Evolutionary conservation across 2,797 vertebrate species (phyloP).

Genomic region (Scyliorhinus canicula): DNA sequence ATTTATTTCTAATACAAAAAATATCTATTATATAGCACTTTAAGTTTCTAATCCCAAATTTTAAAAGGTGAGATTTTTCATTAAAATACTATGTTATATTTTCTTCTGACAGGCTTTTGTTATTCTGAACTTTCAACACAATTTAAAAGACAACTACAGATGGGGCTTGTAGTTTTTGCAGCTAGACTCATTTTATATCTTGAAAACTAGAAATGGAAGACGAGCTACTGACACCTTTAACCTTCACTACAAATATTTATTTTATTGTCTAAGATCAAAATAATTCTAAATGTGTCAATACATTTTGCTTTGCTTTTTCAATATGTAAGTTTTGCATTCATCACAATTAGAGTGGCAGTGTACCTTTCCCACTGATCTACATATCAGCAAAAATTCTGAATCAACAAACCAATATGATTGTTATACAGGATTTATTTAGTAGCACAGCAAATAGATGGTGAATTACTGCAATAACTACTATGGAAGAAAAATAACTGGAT

Average conservation of each 20-base stretch:
- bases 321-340: neutral
- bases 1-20: conserved; percentile 28
- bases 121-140: conserved; percentile 28
- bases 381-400: conserved; percentile 26
- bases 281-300: neutral
- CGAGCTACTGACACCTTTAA: conserved; percentile 35
- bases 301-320: conserved; percentile 21
- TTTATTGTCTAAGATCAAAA: neutral
- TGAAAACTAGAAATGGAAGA: conserved; percentile 35
- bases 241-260: neutral
- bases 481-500: neutral
- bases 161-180: neutral
- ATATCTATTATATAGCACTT: conserved; percentile 33
- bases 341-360: conserved; percentile 26
- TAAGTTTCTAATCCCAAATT: neutral
- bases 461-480: conserved; percentile 1
- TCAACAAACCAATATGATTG: conserved; percentile 12
- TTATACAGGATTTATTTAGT: conserved; percentile 11
- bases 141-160: conserved; percentile 9
- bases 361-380: conserved; percentile 19
- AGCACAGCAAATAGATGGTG: neutral
- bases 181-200: neutral
- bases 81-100: neutral
- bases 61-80: conserved; percentile 29
- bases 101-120: conserved; percentile 9